A percentile compares a stretch with the other conserved stretches of the same genome.
phyloP scores from a whole-genome alignment of 2,797 vertebrate species.

The Leucoraja ocellata region DNA sequence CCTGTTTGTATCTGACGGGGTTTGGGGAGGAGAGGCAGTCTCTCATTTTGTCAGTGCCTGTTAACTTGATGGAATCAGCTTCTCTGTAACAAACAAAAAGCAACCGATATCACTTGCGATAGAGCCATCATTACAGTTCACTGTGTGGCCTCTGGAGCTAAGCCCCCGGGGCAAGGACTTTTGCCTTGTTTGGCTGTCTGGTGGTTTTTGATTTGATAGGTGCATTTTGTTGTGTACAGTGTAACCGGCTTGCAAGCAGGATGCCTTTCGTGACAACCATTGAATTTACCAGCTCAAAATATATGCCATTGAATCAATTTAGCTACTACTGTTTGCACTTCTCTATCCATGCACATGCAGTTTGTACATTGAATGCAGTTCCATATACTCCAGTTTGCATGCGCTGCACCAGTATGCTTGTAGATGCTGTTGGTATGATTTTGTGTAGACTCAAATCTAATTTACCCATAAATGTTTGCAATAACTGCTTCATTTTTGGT shows the following conservation, averaged over 20 bases:
- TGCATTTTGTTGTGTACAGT: conserved; percentile 49
- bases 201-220: conserved; percentile 54
- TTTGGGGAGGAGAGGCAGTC: conserved; percentile 45
- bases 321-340: conserved; percentile 34
- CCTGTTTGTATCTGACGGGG: conserved; percentile 26
- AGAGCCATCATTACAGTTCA: conserved; percentile 60
- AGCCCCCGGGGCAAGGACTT: conserved; percentile 54
- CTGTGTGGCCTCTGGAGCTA: conserved; percentile 66
- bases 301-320: conserved; percentile 38
- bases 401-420: conserved; percentile 39
- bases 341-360: conserved; percentile 34
- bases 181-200: conserved; percentile 56
- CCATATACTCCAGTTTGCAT: conserved; percentile 36
- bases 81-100: conserved; percentile 47
- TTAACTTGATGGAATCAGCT: conserved; percentile 57
- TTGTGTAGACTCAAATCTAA: conserved; percentile 34
- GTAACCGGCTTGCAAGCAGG: conserved; percentile 37
- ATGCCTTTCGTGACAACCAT: conserved; percentile 33
- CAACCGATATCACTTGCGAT: conserved; percentile 49
- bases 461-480: conserved; percentile 36
- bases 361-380: conserved; percentile 38
- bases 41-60: conserved; percentile 66
- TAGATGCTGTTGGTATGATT: conserved; percentile 38
- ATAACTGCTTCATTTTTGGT: conserved; percentile 38
- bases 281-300: conserved; percentile 28